Evolutionary conservation across 2,797 vertebrate species (phyloP), one percentile per base, ranked within the genome.

Genomic region (Silurus aristotelis): DNA sequence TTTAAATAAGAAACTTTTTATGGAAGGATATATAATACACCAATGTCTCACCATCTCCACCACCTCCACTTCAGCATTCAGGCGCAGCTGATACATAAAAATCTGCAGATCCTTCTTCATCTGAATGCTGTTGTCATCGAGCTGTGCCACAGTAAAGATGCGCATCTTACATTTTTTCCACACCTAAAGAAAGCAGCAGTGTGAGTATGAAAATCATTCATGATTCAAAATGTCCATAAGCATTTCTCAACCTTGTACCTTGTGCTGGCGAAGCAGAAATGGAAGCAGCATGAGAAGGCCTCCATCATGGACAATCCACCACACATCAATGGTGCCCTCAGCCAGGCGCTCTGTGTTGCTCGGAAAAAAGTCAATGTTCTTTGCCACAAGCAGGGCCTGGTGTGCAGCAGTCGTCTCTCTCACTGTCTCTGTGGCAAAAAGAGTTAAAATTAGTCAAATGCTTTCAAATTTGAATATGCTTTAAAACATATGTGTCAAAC

Each of bases 281-380:
- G 98, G 98, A 92, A 99, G 93, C 84, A 99, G 92, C 97, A 99
- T 99, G 64, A 99, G 96, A 85, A 99, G 95, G 64, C 98, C 98
- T 0, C 98, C 98, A 0, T 99, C 98, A 1, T 99, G 98, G 73
- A 99, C 98, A 38, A 99, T 96, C 98, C 98, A 99, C 98, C 98
- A 99, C 81, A 99, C 96, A 0, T 99, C 98, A 5, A 99, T 96
- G 73, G 94, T 94, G 38, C 98, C 98, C n/a, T 94, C 95, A 12
- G 93, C 91, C 83, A 98, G 95, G 25, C 97, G 97, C 64, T 98
- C 96, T 61, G 95, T 95, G 92, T 98, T 97, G 12, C 90, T 79
- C 0, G 98, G 98, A 89, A 99, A 99, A 9, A 87, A 87, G 88
- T 99, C 97, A 3, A 99, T 96, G 89, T 99, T 98, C 92, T 98